Base-by-base conservation (phyloP, 1,140 invertebrate species). In the Oncopeltus fasciatus region DNA sequence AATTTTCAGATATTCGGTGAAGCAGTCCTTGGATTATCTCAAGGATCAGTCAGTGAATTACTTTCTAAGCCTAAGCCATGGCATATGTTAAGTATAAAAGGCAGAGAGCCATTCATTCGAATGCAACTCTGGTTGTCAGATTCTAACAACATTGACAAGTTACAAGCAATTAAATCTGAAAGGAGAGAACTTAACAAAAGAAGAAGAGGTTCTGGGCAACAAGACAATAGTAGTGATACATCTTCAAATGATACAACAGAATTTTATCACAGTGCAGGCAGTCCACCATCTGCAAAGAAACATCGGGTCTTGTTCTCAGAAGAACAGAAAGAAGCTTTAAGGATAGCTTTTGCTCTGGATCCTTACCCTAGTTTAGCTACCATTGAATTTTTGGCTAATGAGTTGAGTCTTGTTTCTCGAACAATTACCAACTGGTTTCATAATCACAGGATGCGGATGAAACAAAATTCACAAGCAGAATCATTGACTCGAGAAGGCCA, bases 351-450 rank as follows among this genome's bases (percentile, higher is more conserved):
- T 70, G 85, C 88, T 0, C 76, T 98, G 12, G 95, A 98, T 73
- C 92, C 95, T 0, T 98, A 98, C 72, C 96, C 96, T 0, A 95
- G 92, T 71, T 87, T 95, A 64, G 85, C 86, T 5, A 95, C 92
- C 24, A 96, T 98, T 44, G 95, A 98, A 73, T 94, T 94, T 68
- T 78, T 99, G 57, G 92, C 93, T 11, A 81, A 83, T 18, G 92
- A 97, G 72, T 76, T 99, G 8, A 87, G 84, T 14, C 76, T 99
- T n/a, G 92, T 92, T 1, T 88, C 93, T 12, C 81, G 95, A 66
- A 98, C 95, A 43, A 97, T 99, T 63, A 95, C 92, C 18, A 98
- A 99, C 73, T 99, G 95, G 95, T 98, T 98, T 80, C 95, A 98
- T 76, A 99, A 98, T 74, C 94, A 99, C 75, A 83, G 95, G 61